Evolutionary conservation across 2,797 vertebrate species (phyloP), one percentile per base, ranked within the genome.

Genomic region (Melanotaenia trifasciata): DNA sequence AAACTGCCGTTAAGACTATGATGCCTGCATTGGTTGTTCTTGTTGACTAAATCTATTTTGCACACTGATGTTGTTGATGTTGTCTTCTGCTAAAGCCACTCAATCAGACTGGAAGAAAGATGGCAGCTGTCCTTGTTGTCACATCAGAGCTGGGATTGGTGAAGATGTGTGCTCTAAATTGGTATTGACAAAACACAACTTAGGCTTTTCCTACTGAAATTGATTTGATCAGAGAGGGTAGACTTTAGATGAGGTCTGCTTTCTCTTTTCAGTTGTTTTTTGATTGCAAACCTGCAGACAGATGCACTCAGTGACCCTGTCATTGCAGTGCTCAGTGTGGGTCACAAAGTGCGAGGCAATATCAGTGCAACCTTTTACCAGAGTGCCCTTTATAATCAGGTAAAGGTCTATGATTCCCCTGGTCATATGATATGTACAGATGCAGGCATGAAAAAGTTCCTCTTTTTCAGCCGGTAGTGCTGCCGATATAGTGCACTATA

Each of bases 281-380:
- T 64, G 58, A 38, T 64, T 32, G 47, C 36, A 68, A 58, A 50
- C 0, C 7, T 69, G 28, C 61, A 65, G 32, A 70, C 58, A 33
- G 45, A 33, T 50, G 43, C 43, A 20, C 14, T 18, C 38, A 45
- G 43, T 45, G 43, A 20, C 40, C 3, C n/a, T 14, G 24, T 58
- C 18, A 10, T 18, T 35, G 59, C 47, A 22, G 64, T 51, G 16
- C 30, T 65, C 65, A 35, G 58, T 50, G 18, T 9, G 30, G 56
- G 58, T 74, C 63, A 47, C 24, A 67, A 62, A 74, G 73, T 51
- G 58, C 30, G 58, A 70, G 50, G 58, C 45, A 73, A 76, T 80
- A 67, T 79, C 79, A 64, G n/a, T 40, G 64, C 78, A 73, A 83
- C 83, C 73, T 87, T 89, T 84, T 64, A 72, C 22, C 26, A 47